phyloP scores from a whole-genome alignment of 2,113 vertebrate species.

The Tyrannus savana region DNA sequence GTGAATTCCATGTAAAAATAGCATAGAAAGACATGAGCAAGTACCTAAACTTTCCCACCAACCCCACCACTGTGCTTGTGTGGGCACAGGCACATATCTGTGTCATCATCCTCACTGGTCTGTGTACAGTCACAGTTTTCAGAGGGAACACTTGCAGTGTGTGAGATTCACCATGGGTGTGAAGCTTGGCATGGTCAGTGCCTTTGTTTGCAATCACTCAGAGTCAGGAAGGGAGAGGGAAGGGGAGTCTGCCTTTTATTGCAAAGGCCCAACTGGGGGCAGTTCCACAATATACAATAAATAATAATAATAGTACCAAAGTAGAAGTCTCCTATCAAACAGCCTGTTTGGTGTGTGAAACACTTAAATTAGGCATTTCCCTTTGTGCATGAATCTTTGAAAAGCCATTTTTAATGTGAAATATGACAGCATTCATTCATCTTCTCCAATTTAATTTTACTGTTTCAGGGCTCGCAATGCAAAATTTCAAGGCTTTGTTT shows the following conservation, averaged over 20 bases:
- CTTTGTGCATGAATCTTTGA: not conserved
- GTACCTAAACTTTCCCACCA: not conserved
- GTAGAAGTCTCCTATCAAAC: not conserved
- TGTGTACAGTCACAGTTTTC: not conserved
- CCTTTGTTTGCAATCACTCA: constrained; percentile 1
- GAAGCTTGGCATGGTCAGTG: not conserved
- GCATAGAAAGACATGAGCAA: not conserved
- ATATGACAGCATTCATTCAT: not conserved
- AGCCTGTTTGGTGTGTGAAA: not conserved
- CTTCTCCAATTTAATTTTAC: not conserved
- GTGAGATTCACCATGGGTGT: not conserved
- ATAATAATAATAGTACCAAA: not conserved
- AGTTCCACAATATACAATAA: not conserved
- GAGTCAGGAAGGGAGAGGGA: not conserved
- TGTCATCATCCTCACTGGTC: not conserved
- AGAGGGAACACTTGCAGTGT: not conserved
- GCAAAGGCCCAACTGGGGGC: not conserved
- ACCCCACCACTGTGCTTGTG: rapidly evolving
- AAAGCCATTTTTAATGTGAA: not conserved
- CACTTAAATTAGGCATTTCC: not conserved
- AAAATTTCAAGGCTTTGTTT: not conserved
- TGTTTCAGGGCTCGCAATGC: not conserved
- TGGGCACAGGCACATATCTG: not conserved
- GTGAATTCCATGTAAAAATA: not conserved
- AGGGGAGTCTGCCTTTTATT: not conserved